Evolutionary conservation across 1,140 invertebrate species (phyloP).

Genomic region (Geopemphigus sp.): DNA sequence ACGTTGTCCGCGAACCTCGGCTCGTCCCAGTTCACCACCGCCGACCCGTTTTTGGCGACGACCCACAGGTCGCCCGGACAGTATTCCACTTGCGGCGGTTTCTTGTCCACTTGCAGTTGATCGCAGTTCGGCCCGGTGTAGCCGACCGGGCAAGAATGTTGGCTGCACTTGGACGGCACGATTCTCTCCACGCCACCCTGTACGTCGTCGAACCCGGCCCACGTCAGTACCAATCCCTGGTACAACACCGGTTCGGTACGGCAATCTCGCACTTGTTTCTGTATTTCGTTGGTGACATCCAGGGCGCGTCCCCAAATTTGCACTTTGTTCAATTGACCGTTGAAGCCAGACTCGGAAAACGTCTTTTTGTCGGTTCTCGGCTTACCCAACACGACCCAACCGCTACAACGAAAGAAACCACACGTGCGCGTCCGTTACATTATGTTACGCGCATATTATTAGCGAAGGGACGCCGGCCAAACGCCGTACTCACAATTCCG

Average conservation of each 20-base stretch:
- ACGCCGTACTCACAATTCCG: constrained; percentile 69
- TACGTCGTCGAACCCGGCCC: constrained; percentile 88
- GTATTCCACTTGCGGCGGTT: constrained; percentile 79
- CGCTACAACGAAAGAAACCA: constrained; percentile 59
- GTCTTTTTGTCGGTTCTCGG: constrained; percentile 74
- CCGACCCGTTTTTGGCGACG: constrained; percentile 86
- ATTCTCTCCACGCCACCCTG: constrained; percentile 85
- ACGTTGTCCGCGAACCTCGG: constrained; percentile 88
- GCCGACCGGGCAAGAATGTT: constrained; percentile 79
- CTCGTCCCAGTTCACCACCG: constrained; percentile 90
- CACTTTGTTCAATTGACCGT: constrained; percentile 90
- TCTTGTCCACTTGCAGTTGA: constrained; percentile 80
- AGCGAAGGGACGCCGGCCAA: too few relatives aligned
- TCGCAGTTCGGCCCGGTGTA: constrained; percentile 81
- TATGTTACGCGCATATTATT: not conserved
- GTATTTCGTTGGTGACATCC: constrained; percentile 88
- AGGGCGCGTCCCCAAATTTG: constrained; percentile 90
- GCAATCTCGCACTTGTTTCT: constrained; percentile 87
- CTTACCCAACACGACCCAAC: constrained; percentile 89
- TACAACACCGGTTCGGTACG: constrained; percentile 88
- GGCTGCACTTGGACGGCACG: constrained; percentile 87
- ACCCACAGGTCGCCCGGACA: constrained; percentile 94
- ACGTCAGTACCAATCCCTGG: constrained; percentile 79
- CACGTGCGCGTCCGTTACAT: too few relatives aligned
- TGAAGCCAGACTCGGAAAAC: constrained; percentile 84